A percentile compares a stretch with the other conserved stretches of the same genome.
phyloP scores from a whole-genome alignment of 2,888 invertebrate genomes.

The Ectemnius lituratus region DNA sequence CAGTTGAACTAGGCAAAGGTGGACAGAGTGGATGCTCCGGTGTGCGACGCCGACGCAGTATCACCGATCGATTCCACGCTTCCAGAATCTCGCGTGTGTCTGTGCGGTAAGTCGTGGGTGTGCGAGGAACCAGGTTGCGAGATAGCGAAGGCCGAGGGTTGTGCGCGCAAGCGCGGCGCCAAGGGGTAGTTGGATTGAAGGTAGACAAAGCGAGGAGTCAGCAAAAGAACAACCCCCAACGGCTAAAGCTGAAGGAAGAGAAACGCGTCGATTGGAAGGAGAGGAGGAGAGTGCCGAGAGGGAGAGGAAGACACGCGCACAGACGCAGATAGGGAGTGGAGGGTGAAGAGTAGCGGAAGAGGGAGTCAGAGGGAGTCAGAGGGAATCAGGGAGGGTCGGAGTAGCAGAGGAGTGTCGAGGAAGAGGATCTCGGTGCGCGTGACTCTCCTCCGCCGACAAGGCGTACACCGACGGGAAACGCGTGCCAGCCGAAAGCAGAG shows the following conservation, averaged over 20 bases:
- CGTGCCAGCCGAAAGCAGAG: constrained; percentile 11
- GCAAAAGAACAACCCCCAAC: too few relatives aligned
- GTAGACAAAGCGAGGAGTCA: too few relatives aligned
- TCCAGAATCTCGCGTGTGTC: constrained; percentile 6
- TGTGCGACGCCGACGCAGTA: constrained; percentile 75
- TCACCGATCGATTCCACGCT: constrained; percentile 70
- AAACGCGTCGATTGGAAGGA: constrained; percentile 12
- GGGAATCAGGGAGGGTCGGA: too few relatives aligned
- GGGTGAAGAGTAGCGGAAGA: too few relatives aligned
- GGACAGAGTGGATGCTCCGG: constrained; percentile 45
- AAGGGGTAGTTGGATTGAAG: too few relatives aligned
- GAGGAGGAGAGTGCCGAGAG: constrained; percentile 2
- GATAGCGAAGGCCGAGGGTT: too few relatives aligned
- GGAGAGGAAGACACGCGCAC: constrained; percentile 5
- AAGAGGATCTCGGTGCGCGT: constrained; percentile 13
- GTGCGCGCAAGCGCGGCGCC: not conserved
- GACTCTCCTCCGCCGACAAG: constrained; percentile 9
- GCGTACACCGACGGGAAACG: not conserved
- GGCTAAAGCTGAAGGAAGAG: not conserved
- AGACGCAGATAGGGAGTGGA: constrained; percentile 2
- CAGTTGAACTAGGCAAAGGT: too few relatives aligned
- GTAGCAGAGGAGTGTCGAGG: too few relatives aligned
- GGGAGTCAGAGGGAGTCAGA: too few relatives aligned
- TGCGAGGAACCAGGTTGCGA: too few relatives aligned
- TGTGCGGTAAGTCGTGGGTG: too few relatives aligned